Conservation (phyloP, 2,113 vertebrate genomes). For the Phylloscopus trochiloides region DNA sequence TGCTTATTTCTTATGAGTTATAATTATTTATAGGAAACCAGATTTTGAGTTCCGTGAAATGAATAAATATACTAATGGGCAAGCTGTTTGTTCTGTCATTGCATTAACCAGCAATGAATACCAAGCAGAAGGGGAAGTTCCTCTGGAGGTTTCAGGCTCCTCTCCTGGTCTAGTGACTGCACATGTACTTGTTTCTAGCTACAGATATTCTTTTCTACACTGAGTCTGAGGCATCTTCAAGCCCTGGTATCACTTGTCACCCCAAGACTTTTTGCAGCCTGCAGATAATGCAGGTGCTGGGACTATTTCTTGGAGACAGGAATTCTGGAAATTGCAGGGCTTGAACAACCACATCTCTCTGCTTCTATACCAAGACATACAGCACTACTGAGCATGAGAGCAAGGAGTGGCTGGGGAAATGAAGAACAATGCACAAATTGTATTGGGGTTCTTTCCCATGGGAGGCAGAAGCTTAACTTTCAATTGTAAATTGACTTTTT, state of each 20-base stretch:
- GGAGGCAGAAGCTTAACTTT: background rate
- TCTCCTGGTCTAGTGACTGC: background rate
- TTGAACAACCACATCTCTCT: background rate
- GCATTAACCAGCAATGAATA: background rate
- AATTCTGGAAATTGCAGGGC: background rate
- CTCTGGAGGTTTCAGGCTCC: background rate
- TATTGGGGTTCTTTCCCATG: background rate
- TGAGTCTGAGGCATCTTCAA: background rate
- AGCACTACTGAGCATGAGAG: background rate
- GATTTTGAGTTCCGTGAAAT: background rate
- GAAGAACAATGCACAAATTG: background rate
- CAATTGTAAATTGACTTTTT: background rate
- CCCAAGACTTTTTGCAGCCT: background rate
- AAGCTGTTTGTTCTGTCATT: background rate
- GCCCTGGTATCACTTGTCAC: background rate
- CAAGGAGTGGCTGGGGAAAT: background rate
- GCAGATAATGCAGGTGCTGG: background rate
- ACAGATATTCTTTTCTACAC: background rate
- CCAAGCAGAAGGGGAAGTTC: background rate
- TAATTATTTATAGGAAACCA: background rate
- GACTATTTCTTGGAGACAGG: background rate
- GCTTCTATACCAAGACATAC: background rate
- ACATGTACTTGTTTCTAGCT: background rate
- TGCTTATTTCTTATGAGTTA: background rate
- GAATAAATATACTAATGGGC: background rate